Percentiles rank a stretch among this genome's conserved stretches.
Evolutionary conservation across 2,888 invertebrate species (phyloP).

Genomic region (Drosophila testacea): DNA sequence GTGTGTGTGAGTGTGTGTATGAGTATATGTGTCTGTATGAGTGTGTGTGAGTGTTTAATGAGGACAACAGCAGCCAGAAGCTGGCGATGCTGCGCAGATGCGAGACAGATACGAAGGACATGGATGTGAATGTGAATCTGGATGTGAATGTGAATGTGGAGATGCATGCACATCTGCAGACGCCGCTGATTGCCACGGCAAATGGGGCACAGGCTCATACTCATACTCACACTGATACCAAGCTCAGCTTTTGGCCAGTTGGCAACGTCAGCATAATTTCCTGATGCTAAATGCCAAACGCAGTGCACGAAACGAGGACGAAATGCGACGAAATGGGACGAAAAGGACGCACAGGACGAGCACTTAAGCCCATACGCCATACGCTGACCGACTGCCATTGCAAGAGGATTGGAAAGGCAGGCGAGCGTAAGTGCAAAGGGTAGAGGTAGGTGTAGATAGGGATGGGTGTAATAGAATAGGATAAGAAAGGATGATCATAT

Average conservation of each 20-base stretch:
- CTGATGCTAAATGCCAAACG: conserved; percentile 83
- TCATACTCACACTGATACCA: conserved; percentile 1
- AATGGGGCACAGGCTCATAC: conserved; percentile 17
- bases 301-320: conserved; percentile 35
- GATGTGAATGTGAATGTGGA: conserved; percentile 26
- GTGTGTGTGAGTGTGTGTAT: conserved; percentile 23
- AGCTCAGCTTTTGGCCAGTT: conserved; percentile 58
- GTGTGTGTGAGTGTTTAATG: conserved; percentile 61
- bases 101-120: conserved; percentile 64
- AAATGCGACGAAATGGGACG: conserved; percentile 34
- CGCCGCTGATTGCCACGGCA: conserved; percentile 72
- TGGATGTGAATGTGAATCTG: conserved; percentile 12
- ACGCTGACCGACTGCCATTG: conserved; percentile 59
- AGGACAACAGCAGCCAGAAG: conserved; percentile 58
- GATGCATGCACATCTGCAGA: conserved; percentile 74
- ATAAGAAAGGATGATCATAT: too few relatives aligned
- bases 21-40: conserved; percentile 26
- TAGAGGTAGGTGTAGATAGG: too few relatives aligned
- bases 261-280: conserved; percentile 84
- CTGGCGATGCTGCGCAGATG: conserved; percentile 58
- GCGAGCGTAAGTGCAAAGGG: not conserved
- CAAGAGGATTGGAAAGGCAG: conserved; percentile 25
- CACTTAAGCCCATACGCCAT: conserved; percentile 75
- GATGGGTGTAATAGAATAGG: too few relatives aligned
- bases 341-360: conserved; percentile 52